A percentile compares a stretch with the other conserved stretches of the same genome.
Conservation (phyloP, 2,797 vertebrate species). For the Psittacula derbiana region DNA sequence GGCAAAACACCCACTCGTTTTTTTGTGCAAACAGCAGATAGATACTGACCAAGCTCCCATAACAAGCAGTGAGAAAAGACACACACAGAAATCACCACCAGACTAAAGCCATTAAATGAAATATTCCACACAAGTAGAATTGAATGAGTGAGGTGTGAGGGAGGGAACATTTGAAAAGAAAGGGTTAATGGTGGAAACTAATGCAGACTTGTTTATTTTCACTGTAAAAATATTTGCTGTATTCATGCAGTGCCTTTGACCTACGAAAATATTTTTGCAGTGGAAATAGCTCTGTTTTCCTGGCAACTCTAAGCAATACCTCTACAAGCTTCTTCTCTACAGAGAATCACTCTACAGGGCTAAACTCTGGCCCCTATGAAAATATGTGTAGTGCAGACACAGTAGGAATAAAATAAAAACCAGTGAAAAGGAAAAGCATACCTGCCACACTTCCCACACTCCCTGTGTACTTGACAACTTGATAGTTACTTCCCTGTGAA, state of each 20-base stretch:
- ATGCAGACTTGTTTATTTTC: constrained; percentile 48
- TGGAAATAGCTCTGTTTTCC: constrained; percentile 55
- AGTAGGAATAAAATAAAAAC: not conserved
- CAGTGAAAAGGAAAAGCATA: not conserved
- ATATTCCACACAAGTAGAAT: not conserved
- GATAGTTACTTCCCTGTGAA: not conserved
- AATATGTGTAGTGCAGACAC: not conserved
- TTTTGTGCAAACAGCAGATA: not conserved
- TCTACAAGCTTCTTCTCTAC: not conserved
- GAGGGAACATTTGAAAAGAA: not conserved
- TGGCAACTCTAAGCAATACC: constrained; percentile 21
- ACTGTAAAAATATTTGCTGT: constrained; percentile 59
- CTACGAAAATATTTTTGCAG: constrained; percentile 57
- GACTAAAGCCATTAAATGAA: not conserved
- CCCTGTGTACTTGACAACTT: not conserved
- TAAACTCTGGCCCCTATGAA: not conserved
- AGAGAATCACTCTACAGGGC: not conserved
- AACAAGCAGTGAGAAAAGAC: not conserved
- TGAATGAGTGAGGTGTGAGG: not conserved
- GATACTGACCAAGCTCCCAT: not conserved
- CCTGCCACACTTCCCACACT: not conserved
- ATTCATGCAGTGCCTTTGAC: constrained; percentile 47
- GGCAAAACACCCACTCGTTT: not conserved
- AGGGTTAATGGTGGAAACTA: constrained; percentile 19
- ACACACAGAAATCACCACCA: not conserved